These are phyloP conservation scores for Oscheius myriophilus DNA, from an alignment of 2,888 invertebrate species.

Conservation along the genomic window DNA sequence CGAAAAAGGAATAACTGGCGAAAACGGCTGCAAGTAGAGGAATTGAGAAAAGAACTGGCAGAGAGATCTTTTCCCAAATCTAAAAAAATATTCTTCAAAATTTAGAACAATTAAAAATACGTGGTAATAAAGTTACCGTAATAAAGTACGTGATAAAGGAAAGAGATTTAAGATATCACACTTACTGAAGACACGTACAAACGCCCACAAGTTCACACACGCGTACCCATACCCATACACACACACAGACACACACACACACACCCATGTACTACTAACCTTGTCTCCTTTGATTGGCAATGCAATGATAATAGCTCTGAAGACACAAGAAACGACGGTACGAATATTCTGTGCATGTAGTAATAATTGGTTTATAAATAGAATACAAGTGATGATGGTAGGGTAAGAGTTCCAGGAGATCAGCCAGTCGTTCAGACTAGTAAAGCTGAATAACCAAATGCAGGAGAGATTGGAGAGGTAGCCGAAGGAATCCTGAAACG, in stretches of 20 bases:
- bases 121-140: no score
- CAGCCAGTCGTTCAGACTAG: neutral
- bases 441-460: constrained; percentile 9
- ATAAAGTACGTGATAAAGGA: no score
- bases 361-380: constrained; percentile 3
- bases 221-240: no score
- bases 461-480: constrained; percentile 1
- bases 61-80: constrained; percentile 9
- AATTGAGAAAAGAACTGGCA: constrained; percentile 1
- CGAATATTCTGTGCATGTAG: constrained; percentile 20
- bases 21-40: constrained; percentile 1
- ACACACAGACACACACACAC: no score
- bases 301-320: constrained; percentile 2
- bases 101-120: no score
- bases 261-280: no score
- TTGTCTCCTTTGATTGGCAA: constrained; percentile 6
- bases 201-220: no score
- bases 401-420: constrained; percentile 7
- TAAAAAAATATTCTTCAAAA: neutral
- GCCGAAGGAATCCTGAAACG: constrained; percentile 6
- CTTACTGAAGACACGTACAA: no score
- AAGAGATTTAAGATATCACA: no score
- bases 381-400: neutral
- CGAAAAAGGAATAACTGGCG: neutral
- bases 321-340: neutral